Conservation (phyloP, 2,797 vertebrate species). For the Ceyx erithaca region DNA sequence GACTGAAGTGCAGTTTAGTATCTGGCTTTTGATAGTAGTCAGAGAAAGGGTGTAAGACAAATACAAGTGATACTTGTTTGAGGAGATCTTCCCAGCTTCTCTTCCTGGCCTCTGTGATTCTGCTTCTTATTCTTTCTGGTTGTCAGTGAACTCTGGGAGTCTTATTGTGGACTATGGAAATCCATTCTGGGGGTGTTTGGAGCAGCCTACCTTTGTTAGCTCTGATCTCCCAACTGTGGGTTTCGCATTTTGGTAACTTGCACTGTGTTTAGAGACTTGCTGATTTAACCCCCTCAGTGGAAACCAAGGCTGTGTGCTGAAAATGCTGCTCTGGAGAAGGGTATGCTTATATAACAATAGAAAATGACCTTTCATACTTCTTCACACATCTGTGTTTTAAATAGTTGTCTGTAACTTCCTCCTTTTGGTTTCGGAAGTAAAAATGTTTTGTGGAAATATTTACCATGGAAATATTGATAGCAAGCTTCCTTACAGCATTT, state of each 20-base stretch:
- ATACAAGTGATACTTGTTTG: neutral
- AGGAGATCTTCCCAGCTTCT: neutral
- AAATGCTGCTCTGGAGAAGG: neutral
- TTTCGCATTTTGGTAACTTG: neutral
- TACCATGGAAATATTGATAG: neutral
- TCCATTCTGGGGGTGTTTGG: neutral
- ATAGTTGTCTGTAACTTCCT: neutral
- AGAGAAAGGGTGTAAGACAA: neutral
- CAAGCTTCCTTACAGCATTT: neutral
- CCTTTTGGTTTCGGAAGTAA: neutral
- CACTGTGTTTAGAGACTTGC: neutral
- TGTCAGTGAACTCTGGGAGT: neutral
- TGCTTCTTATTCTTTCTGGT: neutral
- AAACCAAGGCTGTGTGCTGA: neutral
- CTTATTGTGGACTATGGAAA: neutral
- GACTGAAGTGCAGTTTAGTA: neutral
- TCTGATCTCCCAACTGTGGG: accelerated
- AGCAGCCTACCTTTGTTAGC: neutral
- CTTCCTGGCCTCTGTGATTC: neutral
- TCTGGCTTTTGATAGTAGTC: neutral
- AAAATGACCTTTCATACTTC: neutral
- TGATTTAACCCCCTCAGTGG: neutral
- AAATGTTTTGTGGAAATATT: neutral
- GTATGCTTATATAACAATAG: neutral
- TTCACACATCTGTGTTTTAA: neutral